These are phyloP conservation scores for Chanos chanos DNA, from an alignment of 2,797 vertebrate genomes.

Conservation along the genomic window DNA sequence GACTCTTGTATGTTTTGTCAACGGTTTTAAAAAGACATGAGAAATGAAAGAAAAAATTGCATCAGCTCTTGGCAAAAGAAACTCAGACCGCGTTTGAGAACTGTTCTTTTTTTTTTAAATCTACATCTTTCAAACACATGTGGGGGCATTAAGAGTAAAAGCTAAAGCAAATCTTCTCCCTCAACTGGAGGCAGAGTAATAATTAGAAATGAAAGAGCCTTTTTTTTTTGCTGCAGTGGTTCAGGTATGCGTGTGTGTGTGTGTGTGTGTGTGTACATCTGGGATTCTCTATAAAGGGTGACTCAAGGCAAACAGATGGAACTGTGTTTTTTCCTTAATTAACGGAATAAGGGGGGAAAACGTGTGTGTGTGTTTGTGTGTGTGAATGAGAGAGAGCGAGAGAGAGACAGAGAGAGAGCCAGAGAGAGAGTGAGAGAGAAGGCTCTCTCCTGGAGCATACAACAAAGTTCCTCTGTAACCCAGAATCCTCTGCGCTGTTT, in stretches of 20 bases:
- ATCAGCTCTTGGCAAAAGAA: no score
- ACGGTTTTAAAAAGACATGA: no score
- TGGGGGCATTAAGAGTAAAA: not conserved
- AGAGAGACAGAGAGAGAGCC: not conserved
- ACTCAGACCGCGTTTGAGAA: no score
- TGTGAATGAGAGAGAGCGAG: not conserved
- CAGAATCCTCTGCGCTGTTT: not conserved
- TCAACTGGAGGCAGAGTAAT: not conserved
- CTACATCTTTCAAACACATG: no score
- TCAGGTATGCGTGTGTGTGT: constrained; percentile 18
- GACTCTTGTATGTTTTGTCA: no score
- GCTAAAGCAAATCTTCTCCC: not conserved
- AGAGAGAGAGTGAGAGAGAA: not conserved
- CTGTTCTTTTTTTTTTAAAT: no score
- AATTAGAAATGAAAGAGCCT: not conserved
- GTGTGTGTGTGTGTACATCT: constrained; percentile 30
- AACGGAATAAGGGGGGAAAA: constrained; percentile 50
- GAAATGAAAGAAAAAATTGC: no score
- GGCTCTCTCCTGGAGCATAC: no score
- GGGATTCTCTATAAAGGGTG: constrained; percentile 48
- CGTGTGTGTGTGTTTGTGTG: constrained; percentile 3
- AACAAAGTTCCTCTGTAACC: no score
- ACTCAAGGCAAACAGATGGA: constrained; percentile 67
- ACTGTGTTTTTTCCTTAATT: constrained; percentile 61
- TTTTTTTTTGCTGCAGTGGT: constrained; percentile 10